Conservation (phyloP, 2,113 vertebrate genomes). For the Tursiops truncatus region DNA sequence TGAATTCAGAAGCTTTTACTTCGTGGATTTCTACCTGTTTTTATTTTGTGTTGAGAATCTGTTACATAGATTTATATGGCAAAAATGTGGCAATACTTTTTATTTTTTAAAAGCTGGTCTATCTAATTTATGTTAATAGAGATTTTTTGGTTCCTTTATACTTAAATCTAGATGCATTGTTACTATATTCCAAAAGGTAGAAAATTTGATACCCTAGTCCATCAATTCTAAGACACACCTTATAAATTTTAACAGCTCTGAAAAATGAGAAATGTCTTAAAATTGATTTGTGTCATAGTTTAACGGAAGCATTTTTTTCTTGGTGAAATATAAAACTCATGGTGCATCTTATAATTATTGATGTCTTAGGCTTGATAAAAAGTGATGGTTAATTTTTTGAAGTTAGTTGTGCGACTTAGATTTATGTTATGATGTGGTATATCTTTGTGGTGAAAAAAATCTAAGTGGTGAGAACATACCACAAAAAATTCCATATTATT, state of each 20-base stretch:
- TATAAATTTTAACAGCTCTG: not conserved
- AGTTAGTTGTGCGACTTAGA: not conserved
- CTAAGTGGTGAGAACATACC: not conserved
- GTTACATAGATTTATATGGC: not conserved
- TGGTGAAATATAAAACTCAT: not conserved
- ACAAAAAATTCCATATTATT: not conserved
- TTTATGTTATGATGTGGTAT: not conserved
- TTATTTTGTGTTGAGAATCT: not conserved
- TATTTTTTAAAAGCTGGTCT: not conserved
- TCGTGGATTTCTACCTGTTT: not conserved
- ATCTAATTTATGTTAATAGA: conserved; percentile 4
- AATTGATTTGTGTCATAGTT: not conserved
- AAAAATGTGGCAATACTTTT: not conserved
- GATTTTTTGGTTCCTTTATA: not conserved
- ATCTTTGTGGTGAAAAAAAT: not conserved
- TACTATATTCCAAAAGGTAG: not conserved
- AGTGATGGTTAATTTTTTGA: not conserved
- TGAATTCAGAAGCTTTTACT: not conserved
- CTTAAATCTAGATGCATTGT: not conserved
- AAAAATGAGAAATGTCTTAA: not conserved
- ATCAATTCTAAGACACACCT: not conserved
- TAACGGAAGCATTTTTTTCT: not conserved
- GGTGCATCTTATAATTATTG: not conserved
- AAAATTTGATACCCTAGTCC: not conserved
- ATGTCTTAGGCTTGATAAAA: not conserved